Evolutionary conservation across 2,888 invertebrate species (phyloP), one percentile per base, ranked within the genome.

Genomic region (Acrocyrtus sp.): DNA sequence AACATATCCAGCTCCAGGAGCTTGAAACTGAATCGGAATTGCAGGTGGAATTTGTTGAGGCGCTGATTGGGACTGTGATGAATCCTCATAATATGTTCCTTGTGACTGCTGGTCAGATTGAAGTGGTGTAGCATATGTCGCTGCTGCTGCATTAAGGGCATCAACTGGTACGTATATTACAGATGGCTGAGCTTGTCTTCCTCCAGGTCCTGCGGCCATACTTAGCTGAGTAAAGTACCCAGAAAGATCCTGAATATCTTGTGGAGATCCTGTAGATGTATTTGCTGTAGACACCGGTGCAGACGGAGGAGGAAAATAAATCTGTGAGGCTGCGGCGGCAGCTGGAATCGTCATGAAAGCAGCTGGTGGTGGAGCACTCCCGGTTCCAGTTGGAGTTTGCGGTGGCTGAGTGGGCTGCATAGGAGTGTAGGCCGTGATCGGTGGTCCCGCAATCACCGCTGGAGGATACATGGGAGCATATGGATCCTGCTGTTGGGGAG

Each of bases 81-180:
- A 34, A 10, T 65, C 57, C n/a, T 67, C 41, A 26, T 67, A 47
- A 26, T 41, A 47, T 5, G 22, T 6, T 41, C 29, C 48, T 22
- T 61, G 61, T 5, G 26, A 53, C 24, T 48, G 56, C 34, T 62
- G 69, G 2, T 48, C 50, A 1, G 41, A 29, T 5, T 29, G 15
- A 34, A 26, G 34, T 6, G 17, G 6, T 6, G 27, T 54, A 5
- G 54, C 15, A 5, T 27, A 19, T 53, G 53, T 19, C 17, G 34
- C 19, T 10, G 34, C 21, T 26, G 53, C 27, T 3, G 19, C 54
- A 53, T 17, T 45, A 2, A 63, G 12, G 15, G 65, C 34, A n/a
- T 68, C 68, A 0, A 68, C 47, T 4, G 68, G 68, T 15, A 68
- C 68, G 26, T 68, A 68, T 47, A 68, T 61, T 8, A 68, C 68